phyloP scores from a whole-genome alignment of 1,140 invertebrate genomes.

The Orchesella cincta region DNA sequence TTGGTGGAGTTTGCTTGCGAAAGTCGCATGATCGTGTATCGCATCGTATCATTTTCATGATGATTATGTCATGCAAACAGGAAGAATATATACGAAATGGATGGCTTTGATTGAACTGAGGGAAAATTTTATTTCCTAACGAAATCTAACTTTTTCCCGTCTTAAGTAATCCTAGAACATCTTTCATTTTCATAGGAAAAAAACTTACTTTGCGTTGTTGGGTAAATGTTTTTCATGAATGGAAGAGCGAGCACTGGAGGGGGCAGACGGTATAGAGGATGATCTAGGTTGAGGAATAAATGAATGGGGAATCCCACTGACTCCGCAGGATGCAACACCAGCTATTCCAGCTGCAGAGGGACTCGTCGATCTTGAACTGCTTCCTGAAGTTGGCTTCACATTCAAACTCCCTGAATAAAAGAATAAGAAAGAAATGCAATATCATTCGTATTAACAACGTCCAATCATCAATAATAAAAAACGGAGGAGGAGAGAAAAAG shows the following conservation, averaged over 20 bases:
- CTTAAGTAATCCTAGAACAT: no score
- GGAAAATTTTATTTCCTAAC: no score
- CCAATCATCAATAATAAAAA: slow-evolving; percentile 8
- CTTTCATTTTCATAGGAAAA: no score
- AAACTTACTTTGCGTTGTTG: slow-evolving; percentile 49
- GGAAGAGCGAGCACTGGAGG: slow-evolving; percentile 44
- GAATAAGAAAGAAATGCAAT: background rate
- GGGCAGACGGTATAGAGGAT: slow-evolving; percentile 39
- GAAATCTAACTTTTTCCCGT: no score
- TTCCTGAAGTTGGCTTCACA: slow-evolving; percentile 53
- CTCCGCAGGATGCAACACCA: slow-evolving; percentile 31
- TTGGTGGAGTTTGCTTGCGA: no score
- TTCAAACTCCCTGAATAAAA: slow-evolving; percentile 30
- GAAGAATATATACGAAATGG: no score
- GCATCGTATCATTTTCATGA: no score
- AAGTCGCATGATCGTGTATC: no score
- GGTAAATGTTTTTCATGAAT: slow-evolving; percentile 52
- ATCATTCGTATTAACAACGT: background rate
- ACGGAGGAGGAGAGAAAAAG: background rate
- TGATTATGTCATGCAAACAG: no score
- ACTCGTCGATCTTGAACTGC: slow-evolving; percentile 58
- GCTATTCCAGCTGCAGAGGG: slow-evolving; percentile 53
- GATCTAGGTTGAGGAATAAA: slow-evolving; percentile 60
- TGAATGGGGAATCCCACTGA: slow-evolving; percentile 50
- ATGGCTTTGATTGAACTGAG: no score